Percentiles rank a stretch among this genome's conserved stretches.
phyloP scores from a whole-genome alignment of 2,888 invertebrate species.

The Muscina levida region DNA sequence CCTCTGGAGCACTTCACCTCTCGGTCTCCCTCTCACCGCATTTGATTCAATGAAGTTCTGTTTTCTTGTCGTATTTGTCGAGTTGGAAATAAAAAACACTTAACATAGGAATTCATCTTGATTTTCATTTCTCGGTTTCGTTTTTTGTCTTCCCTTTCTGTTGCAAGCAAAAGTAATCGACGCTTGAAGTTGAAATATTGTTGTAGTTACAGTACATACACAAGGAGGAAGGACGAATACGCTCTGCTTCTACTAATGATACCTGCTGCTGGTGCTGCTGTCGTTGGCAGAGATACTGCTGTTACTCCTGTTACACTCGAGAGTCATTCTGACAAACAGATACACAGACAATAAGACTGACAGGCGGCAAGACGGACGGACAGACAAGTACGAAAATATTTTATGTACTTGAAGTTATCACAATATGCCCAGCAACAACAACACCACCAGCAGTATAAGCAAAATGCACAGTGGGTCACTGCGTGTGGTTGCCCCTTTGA shows the following conservation, averaged over 20 bases:
- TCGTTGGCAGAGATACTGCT: conserved; percentile 16
- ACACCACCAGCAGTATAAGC: background rate
- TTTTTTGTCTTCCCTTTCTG: background rate
- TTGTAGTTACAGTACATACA: conserved; percentile 17
- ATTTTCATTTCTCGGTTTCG: conserved; percentile 37
- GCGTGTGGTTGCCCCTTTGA: too few relatives aligned
- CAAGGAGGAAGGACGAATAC: conserved; percentile 26
- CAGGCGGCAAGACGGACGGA: background rate
- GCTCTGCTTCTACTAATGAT: conserved; percentile 13
- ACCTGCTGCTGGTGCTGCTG: conserved; percentile 43
- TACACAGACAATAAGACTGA: conserved; percentile 5
- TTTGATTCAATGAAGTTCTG: conserved; percentile 62
- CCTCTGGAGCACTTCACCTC: background rate
- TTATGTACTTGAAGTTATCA: conserved; percentile 28
- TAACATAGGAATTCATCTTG: conserved; percentile 60
- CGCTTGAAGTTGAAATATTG: conserved; percentile 38
- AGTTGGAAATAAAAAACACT: conserved; percentile 52
- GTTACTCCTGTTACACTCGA: conserved; percentile 30
- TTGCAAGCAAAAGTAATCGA: conserved; percentile 38
- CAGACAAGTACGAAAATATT: conserved; percentile 29
- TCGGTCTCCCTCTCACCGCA: background rate
- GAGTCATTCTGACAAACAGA: conserved; percentile 7
- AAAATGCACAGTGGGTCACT: conserved; percentile 6
- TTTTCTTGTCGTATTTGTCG: conserved; percentile 47
- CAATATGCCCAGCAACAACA: conserved; percentile 35